Evolutionary conservation across 2,888 invertebrate genomes (phyloP).

Genomic region (Coelopa pilipes): DNA sequence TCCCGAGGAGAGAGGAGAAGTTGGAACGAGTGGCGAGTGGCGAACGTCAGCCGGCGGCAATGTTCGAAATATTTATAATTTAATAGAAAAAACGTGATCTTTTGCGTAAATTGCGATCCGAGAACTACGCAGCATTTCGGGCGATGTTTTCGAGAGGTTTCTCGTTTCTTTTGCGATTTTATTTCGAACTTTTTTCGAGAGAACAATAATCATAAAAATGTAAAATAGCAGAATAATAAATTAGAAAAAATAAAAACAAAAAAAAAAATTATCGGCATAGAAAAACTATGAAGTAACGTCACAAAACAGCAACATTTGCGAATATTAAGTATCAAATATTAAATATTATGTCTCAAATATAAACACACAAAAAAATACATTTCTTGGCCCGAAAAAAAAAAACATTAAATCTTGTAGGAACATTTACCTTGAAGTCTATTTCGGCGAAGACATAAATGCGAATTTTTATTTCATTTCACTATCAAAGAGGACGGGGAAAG

Average conservation of each 20-base stretch:
- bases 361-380: too few relatives aligned
- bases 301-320: neutral
- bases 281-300: neutral
- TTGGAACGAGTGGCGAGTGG: too few relatives aligned
- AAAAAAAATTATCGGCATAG: neutral
- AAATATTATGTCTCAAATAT: too few relatives aligned
- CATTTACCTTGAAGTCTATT: slow-evolving; percentile 1
- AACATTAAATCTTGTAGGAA: too few relatives aligned
- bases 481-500: neutral
- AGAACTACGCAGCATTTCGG: slow-evolving; percentile 6
- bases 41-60: too few relatives aligned
- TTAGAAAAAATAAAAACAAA: too few relatives aligned
- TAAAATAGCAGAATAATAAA: neutral
- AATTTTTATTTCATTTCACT: neutral
- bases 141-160: too few relatives aligned
- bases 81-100: slow-evolving; percentile 13
- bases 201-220: neutral
- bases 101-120: slow-evolving; percentile 7
- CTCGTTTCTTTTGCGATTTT: neutral
- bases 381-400: too few relatives aligned
- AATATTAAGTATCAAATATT: neutral
- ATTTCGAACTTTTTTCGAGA: neutral
- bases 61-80: too few relatives aligned
- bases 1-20: too few relatives aligned
- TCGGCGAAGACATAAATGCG: neutral